Percentiles rank a stretch among this genome's conserved stretches.
Conservation (phyloP, 1,140 invertebrate genomes). For the Psix sp. region DNA sequence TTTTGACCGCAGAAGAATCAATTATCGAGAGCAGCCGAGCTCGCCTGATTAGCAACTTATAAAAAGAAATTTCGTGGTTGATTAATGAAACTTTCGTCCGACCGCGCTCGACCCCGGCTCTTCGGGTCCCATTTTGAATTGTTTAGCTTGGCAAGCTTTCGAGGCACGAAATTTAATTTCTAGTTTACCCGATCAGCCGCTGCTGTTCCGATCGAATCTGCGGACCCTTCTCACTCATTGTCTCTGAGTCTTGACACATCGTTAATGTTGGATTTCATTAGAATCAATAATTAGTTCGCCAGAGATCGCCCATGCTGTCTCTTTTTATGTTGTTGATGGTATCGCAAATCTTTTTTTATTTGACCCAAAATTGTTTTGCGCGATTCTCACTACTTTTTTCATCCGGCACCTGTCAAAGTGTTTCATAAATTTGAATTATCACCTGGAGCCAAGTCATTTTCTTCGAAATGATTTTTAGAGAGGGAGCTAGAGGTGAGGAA, state of each 20-base stretch:
- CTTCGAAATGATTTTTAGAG: background rate
- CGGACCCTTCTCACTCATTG: slow-evolving; percentile 56
- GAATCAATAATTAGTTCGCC: slow-evolving; percentile 52
- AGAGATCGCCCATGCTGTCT: slow-evolving; percentile 12
- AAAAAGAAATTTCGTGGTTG: slow-evolving; percentile 6
- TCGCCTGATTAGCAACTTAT: slow-evolving; percentile 7
- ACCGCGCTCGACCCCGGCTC: background rate
- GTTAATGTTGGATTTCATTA: slow-evolving; percentile 58
- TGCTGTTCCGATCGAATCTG: slow-evolving; percentile 42
- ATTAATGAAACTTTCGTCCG: slow-evolving; percentile 11
- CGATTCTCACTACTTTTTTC: no score
- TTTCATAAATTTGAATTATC: no score
- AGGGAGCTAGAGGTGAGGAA: no score
- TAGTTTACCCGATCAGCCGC: slow-evolving; percentile 30
- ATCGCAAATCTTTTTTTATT: background rate
- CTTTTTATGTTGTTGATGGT: background rate
- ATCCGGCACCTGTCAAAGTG: no score
- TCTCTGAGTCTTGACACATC: slow-evolving; percentile 43
- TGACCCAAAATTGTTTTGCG: background rate
- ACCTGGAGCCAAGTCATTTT: no score
- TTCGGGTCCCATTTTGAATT: slow-evolving; percentile 21
- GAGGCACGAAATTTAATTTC: slow-evolving; percentile 48
- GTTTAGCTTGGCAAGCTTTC: slow-evolving; percentile 31
- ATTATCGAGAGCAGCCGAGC: slow-evolving; percentile 12
- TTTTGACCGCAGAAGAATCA: slow-evolving; percentile 10